A percentile compares a stretch with the other conserved stretches of the same genome.
Evolutionary conservation across 2,797 vertebrate species (phyloP).

Genomic region (Monodelphis domestica): DNA sequence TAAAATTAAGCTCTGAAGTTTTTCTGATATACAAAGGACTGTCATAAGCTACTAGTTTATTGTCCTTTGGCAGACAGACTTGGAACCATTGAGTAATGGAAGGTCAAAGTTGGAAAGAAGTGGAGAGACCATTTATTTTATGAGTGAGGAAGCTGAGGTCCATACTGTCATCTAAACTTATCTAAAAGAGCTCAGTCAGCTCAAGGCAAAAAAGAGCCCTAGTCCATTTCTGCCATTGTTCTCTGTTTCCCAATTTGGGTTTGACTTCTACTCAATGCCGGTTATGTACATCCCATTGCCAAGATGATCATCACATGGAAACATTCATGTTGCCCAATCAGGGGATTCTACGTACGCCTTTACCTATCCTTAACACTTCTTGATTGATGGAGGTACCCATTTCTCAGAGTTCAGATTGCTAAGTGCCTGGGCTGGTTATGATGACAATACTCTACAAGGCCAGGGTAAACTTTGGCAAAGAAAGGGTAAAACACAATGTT

Average conservation of each 20-base stretch:
- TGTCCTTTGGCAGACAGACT: not conserved
- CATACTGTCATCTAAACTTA: not conserved
- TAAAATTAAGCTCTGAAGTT: not conserved
- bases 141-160: not conserved
- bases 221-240: not conserved
- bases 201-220: not conserved
- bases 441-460: not conserved
- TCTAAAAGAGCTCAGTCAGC: not conserved
- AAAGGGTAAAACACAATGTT: not conserved
- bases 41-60: not conserved
- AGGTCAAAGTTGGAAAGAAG: not conserved
- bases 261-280: not conserved
- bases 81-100: not conserved
- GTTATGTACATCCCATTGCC: not conserved
- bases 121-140: not conserved
- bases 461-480: not conserved
- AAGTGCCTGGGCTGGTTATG: not conserved
- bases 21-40: not conserved
- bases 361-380: not conserved
- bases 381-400: not conserved
- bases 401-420: not conserved
- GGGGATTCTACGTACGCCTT: not conserved
- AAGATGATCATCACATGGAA: not conserved
- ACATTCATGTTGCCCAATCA: not conserved
- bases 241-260: not conserved